Base-by-base conservation (phyloP, 2,797 vertebrate genomes). In the Neosilurus hyrtlii region DNA sequence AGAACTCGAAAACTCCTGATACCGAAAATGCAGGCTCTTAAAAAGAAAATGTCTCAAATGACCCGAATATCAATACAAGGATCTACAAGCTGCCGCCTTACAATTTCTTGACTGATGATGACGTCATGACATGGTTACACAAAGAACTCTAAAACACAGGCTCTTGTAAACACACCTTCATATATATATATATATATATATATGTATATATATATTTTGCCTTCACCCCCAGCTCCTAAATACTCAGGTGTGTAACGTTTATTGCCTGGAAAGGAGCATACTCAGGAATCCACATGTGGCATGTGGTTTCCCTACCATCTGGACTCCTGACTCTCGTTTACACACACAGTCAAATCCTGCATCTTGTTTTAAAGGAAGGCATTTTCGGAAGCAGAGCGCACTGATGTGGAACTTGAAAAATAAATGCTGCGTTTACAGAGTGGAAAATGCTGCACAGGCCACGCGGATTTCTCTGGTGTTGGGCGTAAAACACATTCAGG, bases 391-490 rank as follows among this genome's bases (percentile, higher is more conserved):
- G 92, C 84, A 68, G 88, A 83, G 87, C 82, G 86, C 88, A 88
- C 88, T 86, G 86, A 88, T 87, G 89, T 90, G 90, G 79, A 91
- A 89, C 87, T 88, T 91, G 82, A 85, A 92, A 94, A 92, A 94
- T 92, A 93, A 93, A 93, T 87, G 89, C 83, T 83, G 86, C 86
- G 83, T 92, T 92, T 92, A 91, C 90, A 88, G 88, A 86, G 86
- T 87, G 88, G 92, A 91, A 91, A 88, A 90, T 83, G 86, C 83
- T 82, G 62, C 18, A 81, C 86, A 79, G 83, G 88, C 90, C 89
- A 74, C 86, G 84, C 87, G 83, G 89, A 86, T 92, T 91, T 90
- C 90, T 89, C 86, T 89, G 83, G 80, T 77, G 84, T 85, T 84
- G 72, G 76, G 89, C 85, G 85, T 85, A 72, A 84, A 86, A 66